Evolutionary conservation across 2,113 vertebrate genomes (phyloP), one percentile per base, ranked within the genome.

Genomic region (Pica pica): DNA sequence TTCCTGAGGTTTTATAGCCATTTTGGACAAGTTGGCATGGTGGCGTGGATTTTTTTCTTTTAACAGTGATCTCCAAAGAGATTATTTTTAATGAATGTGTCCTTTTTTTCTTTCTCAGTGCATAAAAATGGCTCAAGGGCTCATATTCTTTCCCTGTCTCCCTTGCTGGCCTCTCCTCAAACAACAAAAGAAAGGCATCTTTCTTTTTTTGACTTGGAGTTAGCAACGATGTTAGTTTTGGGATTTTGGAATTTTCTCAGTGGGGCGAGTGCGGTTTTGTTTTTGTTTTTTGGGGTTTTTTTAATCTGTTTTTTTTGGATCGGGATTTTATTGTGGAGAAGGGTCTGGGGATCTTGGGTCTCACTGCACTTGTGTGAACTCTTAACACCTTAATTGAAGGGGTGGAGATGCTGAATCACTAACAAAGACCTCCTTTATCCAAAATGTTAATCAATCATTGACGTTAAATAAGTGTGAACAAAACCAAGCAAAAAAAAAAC

Each of bases 341-440:
- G n/a, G 75, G 61, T 88, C 83, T 86, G 46, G 16, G 91, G 81
- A 89, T 94, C 91, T 90, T 55, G 49, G 37, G 39, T 95, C 95
- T 96, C 84, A 15, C 92, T 93, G 92, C 73, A 55, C 88, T 97
- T 85, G 92, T 96, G 94, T 96, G 93, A 97, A 96, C 96, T 97
- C 94, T 96, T 96, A 96, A 94, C 95, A 97, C 96, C 95, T 97
- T 97, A 97, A 97, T 96, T 96, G 92, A 97, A 96, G 93, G 94
- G 95, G 95, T 95, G 96, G 95, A 84, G 94, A 97, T 94, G 88
- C 90, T 95, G 94, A 95, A 96, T 93, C 86, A 39, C 57, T 96
- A 93, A 97, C 95, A 97, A 96, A 96, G 94, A 91, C 90, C 88
- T 95, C 93, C 86, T 96, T 97, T 96, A 97, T 96, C 92, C 94